Percentiles rank a stretch among this genome's conserved stretches.
Evolutionary conservation across 35 echinoderm and acorn worm genomes (phyloP).

Genomic region (Diadema setosum): DNA sequence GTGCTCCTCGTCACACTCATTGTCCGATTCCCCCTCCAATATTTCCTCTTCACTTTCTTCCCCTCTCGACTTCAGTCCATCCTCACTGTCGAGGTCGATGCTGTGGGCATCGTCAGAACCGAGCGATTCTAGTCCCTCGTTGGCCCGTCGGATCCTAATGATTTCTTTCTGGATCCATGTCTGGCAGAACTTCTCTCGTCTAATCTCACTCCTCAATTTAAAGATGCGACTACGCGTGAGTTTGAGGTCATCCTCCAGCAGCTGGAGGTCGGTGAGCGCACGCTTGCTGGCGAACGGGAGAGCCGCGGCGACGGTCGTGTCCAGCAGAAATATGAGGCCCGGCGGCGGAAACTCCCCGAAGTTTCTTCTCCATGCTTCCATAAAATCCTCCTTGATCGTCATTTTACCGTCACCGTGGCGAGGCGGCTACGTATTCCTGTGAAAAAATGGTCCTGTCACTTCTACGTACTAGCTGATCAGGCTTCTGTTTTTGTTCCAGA

Average conservation of each 20-base stretch:
- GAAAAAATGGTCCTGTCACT: slow-evolving; percentile 61
- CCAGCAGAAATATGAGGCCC: slow-evolving; percentile 18
- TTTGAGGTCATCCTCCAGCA: slow-evolving; percentile 65
- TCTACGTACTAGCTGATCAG: too few relatives aligned
- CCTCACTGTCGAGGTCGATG: slow-evolving; percentile 6
- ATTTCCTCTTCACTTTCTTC: neutral
- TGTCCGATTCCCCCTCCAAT: neutral
- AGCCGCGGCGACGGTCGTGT: neutral
- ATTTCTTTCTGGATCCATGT: slow-evolving; percentile 69
- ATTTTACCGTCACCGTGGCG: slow-evolving; percentile 74
- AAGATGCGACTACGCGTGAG: slow-evolving; percentile 20
- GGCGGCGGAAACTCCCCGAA: slow-evolving; percentile 31
- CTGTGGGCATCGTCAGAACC: neutral
- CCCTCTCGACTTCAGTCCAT: neutral
- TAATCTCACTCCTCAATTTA: slow-evolving; percentile 55
- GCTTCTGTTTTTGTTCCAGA: too few relatives aligned
- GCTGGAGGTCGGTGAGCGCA: neutral
- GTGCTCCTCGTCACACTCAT: neutral
- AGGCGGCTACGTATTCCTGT: slow-evolving; percentile 88
- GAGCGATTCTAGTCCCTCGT: slow-evolving; percentile 61
- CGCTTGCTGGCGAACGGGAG: neutral
- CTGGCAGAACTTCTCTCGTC: slow-evolving; percentile 69
- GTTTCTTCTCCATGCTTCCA: slow-evolving; percentile 35
- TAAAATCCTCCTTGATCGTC: slow-evolving; percentile 56
- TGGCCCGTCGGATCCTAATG: slow-evolving; percentile 27